Conservation (phyloP, 2,888 invertebrate species). For the Xanthia icteritia region DNA sequence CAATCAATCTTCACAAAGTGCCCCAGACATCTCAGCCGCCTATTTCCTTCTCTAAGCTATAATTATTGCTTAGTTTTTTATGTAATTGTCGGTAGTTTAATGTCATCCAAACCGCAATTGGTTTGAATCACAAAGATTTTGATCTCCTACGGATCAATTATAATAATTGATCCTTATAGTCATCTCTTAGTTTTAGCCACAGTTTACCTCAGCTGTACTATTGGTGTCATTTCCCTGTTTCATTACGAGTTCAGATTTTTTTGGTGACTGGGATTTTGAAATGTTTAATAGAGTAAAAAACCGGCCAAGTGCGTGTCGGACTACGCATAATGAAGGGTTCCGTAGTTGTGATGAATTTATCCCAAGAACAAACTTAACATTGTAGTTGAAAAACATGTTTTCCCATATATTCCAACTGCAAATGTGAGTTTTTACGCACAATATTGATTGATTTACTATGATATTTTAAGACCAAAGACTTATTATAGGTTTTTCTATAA, state of each 20-base stretch:
- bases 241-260: background rate
- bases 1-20: conserved; percentile 20
- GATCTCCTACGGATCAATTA: conserved; percentile 29
- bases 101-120: conserved; percentile 8
- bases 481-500: too few species aligned
- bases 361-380: too few species aligned
- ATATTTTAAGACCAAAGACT: too few species aligned
- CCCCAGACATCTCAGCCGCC: background rate
- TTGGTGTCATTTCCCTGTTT: conserved; percentile 1
- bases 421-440: too few species aligned
- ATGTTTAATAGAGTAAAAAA: background rate
- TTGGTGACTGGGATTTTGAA: background rate
- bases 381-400: too few species aligned
- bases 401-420: too few species aligned
- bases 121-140: conserved; percentile 10
- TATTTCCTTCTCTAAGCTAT: conserved; percentile 28
- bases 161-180: conserved; percentile 6
- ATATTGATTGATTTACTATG: too few species aligned
- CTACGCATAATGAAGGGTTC: too few species aligned
- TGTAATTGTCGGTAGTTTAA: conserved; percentile 31
- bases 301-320: too few species aligned
- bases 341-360: too few species aligned
- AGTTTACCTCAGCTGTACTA: conserved; percentile 2
- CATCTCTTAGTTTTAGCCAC: background rate
- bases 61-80: conserved; percentile 26